Percentiles rank a stretch among this genome's conserved stretches.
These are phyloP conservation scores for Bujurquina vittata DNA, from an alignment of 2,113 vertebrate genomes.

Conservation along the genomic window DNA sequence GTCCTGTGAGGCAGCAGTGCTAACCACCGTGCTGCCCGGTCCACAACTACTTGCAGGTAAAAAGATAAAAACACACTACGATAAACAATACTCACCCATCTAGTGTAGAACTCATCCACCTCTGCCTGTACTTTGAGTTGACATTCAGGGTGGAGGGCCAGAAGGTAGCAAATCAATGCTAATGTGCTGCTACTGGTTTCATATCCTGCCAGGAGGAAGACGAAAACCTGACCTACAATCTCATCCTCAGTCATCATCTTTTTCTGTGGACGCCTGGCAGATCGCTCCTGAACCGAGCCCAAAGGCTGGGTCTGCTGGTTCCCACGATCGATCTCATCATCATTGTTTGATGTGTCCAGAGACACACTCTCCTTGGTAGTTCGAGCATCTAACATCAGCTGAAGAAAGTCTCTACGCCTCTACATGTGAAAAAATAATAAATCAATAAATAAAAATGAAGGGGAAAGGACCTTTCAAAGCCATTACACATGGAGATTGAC, in stretches of 20 bases:
- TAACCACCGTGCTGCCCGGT: too few relatives aligned
- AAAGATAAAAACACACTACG: background rate
- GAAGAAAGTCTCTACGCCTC: slow-evolving; percentile 91
- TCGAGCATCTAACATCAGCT: slow-evolving; percentile 87
- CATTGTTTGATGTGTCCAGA: slow-evolving; percentile 63
- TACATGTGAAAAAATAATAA: slow-evolving; percentile 50
- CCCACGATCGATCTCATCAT: background rate
- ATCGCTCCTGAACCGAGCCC: background rate
- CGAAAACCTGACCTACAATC: slow-evolving; percentile 89
- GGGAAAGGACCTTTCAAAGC: too few relatives aligned
- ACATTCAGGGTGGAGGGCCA: slow-evolving; percentile 72
- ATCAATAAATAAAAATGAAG: too few relatives aligned
- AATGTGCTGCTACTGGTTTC: slow-evolving; percentile 89
- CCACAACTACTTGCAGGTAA: too few relatives aligned
- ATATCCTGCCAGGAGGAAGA: slow-evolving; percentile 92
- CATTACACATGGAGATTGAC: too few relatives aligned
- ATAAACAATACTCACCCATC: slow-evolving; percentile 82
- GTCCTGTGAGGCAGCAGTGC: too few relatives aligned
- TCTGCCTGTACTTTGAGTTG: slow-evolving; percentile 77
- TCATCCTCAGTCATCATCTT: slow-evolving; percentile 87
- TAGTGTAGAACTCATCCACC: slow-evolving; percentile 84
- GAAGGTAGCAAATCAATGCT: slow-evolving; percentile 88
- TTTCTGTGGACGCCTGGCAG: slow-evolving; percentile 45
- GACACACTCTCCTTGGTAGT: slow-evolving; percentile 49
- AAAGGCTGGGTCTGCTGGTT: background rate